Evolutionary conservation across 1,140 invertebrate species (phyloP), one percentile per base, ranked within the genome.

Genomic region (Cyclina sinensis): DNA sequence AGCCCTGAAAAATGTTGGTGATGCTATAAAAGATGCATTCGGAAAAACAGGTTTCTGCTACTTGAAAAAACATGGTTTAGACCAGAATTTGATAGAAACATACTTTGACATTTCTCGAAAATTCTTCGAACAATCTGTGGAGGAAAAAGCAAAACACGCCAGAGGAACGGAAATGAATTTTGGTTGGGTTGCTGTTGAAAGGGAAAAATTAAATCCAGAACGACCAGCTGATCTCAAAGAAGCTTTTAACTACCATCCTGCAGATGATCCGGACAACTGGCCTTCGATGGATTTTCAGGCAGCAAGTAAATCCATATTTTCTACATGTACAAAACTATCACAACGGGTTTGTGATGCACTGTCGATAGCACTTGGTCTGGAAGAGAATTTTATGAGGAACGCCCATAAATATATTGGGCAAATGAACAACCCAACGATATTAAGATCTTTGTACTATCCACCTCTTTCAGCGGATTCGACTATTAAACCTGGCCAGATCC

Each of bases 401-500:
- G 68, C 70, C 21, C 85, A 87, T 74, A 48, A 51, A 27, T 32
- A 1, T 65, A 24, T 87, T 14, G 85, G 85, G 16, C 21, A 68
- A 24, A 68, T 37, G 24, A 30, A n/a, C 5, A 79, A 79, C 62
- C 9, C 32, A 27, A 79, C 85, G 16, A 51, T 46, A 16, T 35
- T 87, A 18, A 54, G 85, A 27, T 79, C 54, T 57, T 70, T 87
- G 39, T 87, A 70, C 30, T 87, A 87, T 39, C 85, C 85, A 21
- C 74, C 54, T 12, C 48, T 87, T 21, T 7, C 73, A 18, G 18
- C 7, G 1, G 35, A 68, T 14, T 18, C 46, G 5, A 24, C 11
- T 24, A 80, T 91, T 18, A 90, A 96, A 46, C 95, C 86, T 7
- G 92, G 92, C 5, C 91, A 97, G 88, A 97, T 97, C 35, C 96